Evolutionary conservation across 1,140 invertebrate species (phyloP).

Genomic region (Elymnias hypermnestra): DNA sequence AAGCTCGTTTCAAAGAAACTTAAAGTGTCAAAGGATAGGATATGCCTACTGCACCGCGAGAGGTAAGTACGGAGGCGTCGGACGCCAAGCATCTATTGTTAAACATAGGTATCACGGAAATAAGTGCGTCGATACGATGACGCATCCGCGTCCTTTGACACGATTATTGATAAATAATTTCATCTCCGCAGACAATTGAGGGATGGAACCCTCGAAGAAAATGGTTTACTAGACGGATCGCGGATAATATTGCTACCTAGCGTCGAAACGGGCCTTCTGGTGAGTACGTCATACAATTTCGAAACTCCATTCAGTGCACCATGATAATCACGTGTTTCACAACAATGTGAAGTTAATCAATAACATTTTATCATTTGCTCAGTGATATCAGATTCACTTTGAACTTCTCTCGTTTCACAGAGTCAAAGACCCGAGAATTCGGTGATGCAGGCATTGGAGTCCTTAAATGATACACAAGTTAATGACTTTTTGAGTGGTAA

Average conservation of each 20-base stretch:
- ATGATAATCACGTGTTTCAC: constrained; percentile 67
- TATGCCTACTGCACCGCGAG: constrained; percentile 92
- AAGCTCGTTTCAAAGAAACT: constrained; percentile 93
- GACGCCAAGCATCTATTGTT: constrained; percentile 73
- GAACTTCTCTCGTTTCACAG: constrained; percentile 77
- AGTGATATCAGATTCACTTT: constrained; percentile 18
- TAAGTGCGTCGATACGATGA: constrained; percentile 73
- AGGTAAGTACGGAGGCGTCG: constrained; percentile 81
- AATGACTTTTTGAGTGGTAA: constrained; percentile 96
- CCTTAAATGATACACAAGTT: constrained; percentile 94
- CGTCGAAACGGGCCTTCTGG: constrained; percentile 95
- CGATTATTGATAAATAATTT: constrained; percentile 52
- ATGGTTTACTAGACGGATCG: constrained; percentile 90
- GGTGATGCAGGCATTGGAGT: constrained; percentile 96
- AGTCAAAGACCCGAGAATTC: constrained; percentile 93
- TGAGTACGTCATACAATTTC: constrained; percentile 78
- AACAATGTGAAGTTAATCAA: constrained; percentile 56
- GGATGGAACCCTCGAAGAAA: constrained; percentile 90
- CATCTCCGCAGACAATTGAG: constrained; percentile 85
- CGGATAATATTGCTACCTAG: constrained; percentile 92
- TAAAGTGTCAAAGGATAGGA: constrained; percentile 93
- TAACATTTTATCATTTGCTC: constrained; percentile 36
- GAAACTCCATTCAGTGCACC: constrained; percentile 41
- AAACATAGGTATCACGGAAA: constrained; percentile 72
- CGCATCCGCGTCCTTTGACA: constrained; percentile 69